phyloP scores from a whole-genome alignment of 2,113 vertebrate species.

The Tupaia chinensis region DNA sequence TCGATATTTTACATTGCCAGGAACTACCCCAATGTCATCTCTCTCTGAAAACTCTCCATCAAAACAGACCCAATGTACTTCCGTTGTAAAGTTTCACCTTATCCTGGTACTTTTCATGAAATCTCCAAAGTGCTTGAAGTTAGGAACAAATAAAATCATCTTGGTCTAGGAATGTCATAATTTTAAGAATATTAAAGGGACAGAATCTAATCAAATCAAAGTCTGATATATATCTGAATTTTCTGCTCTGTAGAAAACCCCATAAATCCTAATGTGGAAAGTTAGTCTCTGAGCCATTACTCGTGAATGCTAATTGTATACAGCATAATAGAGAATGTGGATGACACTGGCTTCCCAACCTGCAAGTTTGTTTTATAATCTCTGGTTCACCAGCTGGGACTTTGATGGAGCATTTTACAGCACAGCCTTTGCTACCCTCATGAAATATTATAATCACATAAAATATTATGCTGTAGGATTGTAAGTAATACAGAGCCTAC shows the following conservation, averaged over 20 bases:
- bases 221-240: neutral
- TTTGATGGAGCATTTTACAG: constrained; percentile 77
- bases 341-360: constrained; percentile 70
- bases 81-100: constrained; percentile 6
- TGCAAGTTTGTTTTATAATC: constrained; percentile 73
- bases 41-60: neutral
- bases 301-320: constrained; percentile 65
- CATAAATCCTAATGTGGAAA: constrained; percentile 16
- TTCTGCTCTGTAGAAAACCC: constrained; percentile 9
- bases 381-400: constrained; percentile 79
- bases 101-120: neutral
- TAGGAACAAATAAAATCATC: neutral
- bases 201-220: neutral
- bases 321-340: constrained; percentile 53
- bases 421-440: constrained; percentile 66
- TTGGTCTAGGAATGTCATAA: neutral
- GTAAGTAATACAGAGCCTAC: constrained; percentile 71
- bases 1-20: neutral
- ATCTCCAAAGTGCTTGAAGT: neutral
- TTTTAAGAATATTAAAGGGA: constrained; percentile 27
- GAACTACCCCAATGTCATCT: neutral
- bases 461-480: constrained; percentile 78
- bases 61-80: neutral
- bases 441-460: constrained; percentile 82
- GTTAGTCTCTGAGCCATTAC: constrained; percentile 44